These are phyloP conservation scores for Oreochromis aureus DNA, from an alignment of 2,113 vertebrate species.

Conservation along the genomic window DNA sequence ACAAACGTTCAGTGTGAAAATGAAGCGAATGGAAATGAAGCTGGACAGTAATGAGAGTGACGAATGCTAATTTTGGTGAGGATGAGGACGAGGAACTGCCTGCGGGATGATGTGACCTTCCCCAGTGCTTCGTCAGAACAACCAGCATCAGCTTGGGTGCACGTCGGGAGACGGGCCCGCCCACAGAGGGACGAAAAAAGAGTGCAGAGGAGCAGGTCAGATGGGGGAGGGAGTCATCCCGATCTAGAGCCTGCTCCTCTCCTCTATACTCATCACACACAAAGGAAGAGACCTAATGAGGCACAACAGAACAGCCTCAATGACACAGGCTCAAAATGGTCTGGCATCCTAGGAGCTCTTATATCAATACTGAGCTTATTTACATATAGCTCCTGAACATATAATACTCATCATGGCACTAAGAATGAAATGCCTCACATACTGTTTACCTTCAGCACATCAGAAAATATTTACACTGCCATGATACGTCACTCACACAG, in stretches of 20 bases:
- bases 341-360: neutral
- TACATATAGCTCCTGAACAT: neutral
- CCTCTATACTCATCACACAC: conserved; percentile 33
- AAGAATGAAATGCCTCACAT: neutral
- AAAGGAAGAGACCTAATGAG: conserved; percentile 22
- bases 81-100: conserved; percentile 1
- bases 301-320: neutral
- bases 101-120: conserved; percentile 57
- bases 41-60: neutral
- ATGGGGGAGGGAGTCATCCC: conserved; percentile 39
- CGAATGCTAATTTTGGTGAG: neutral
- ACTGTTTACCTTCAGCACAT: neutral
- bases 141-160: conserved; percentile 34
- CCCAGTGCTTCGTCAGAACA: conserved; percentile 29
- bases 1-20: neutral
- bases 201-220: conserved; percentile 22
- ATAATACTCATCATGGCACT: neutral
- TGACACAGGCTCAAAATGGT: neutral
- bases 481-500: neutral
- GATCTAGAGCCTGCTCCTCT: conserved; percentile 25
- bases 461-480: neutral
- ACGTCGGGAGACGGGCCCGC: conserved; percentile 43
- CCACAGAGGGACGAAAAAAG: conserved; percentile 37
- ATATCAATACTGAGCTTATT: neutral
- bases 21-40: neutral